A percentile compares a stretch with the other conserved stretches of the same genome.
phyloP scores from a whole-genome alignment of 2,888 invertebrate genomes.

The Cheilosia vernalis region DNA sequence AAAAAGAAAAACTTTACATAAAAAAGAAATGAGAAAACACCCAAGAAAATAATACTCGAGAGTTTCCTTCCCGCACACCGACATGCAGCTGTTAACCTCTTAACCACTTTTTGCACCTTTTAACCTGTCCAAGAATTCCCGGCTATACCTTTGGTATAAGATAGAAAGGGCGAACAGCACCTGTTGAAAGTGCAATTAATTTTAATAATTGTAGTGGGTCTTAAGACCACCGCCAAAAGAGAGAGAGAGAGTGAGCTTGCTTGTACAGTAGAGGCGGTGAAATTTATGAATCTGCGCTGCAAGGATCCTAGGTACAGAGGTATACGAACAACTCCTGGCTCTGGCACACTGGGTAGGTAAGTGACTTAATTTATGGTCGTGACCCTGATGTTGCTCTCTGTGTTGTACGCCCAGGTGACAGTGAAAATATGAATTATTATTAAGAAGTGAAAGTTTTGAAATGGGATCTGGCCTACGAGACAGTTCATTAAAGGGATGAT shows the following conservation, averaged over 20 bases:
- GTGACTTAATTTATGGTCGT: constrained; percentile 61
- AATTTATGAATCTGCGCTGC: constrained; percentile 34
- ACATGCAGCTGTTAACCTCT: constrained; percentile 29
- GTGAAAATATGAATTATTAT: constrained; percentile 17
- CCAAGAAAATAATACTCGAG: constrained; percentile 15
- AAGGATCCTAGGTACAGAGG: not conserved
- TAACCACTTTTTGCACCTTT: constrained; percentile 14
- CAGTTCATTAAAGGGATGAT: constrained; percentile 23
- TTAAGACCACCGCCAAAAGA: constrained; percentile 9
- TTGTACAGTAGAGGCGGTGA: constrained; percentile 22
- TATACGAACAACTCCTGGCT: too few relatives aligned
- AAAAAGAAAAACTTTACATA: not conserved
- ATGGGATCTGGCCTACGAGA: constrained; percentile 6
- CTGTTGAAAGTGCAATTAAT: constrained; percentile 71
- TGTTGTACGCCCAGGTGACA: constrained; percentile 10
- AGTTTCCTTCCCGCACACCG: constrained; percentile 8
- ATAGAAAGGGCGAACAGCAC: constrained; percentile 21
- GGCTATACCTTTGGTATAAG: not conserved
- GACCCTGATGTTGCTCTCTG: constrained; percentile 40
- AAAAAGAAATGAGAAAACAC: not conserved
- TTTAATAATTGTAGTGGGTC: constrained; percentile 67
- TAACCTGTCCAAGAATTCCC: constrained; percentile 36
- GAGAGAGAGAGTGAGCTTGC: not conserved
- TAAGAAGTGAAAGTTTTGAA: constrained; percentile 13
- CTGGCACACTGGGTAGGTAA: constrained; percentile 2